These are phyloP conservation scores for Paedocypris micromegethes DNA, from an alignment of 2,797 vertebrate species.

Conservation along the genomic window DNA sequence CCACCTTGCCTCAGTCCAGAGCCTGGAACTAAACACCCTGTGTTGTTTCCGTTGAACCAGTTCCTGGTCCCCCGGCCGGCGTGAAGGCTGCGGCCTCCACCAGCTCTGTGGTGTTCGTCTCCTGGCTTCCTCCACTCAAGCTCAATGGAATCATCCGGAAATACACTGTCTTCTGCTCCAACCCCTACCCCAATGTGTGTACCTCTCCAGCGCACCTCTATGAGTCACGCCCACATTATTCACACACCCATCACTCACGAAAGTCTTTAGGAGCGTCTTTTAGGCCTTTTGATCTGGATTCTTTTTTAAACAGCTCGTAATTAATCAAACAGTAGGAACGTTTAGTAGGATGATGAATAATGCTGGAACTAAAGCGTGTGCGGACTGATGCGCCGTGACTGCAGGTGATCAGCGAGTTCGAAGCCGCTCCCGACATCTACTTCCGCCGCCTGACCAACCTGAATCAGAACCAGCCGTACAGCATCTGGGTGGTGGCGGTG, in stretches of 20 bases:
- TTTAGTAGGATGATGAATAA: neutral
- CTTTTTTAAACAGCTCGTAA: too few relatives aligned
- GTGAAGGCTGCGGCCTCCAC: conserved; percentile 94
- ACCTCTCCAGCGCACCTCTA: neutral
- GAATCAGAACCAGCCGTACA: conserved; percentile 90
- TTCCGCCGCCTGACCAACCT: conserved; percentile 93
- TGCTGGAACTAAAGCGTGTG: neutral
- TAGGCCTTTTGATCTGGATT: too few relatives aligned
- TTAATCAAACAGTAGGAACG: neutral
- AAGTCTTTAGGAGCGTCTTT: too few relatives aligned
- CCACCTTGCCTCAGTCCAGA: too few relatives aligned
- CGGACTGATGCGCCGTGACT: neutral
- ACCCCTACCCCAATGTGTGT: conserved; percentile 89
- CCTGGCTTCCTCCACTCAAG: conserved; percentile 95
- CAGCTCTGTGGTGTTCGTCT: conserved; percentile 88
- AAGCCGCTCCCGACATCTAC: conserved; percentile 89
- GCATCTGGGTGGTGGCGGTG: conserved; percentile 95
- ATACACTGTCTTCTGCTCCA: conserved; percentile 97
- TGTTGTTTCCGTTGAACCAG: conserved; percentile 54
- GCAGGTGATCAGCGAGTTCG: conserved; percentile 98
- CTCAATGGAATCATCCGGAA: conserved; percentile 95
- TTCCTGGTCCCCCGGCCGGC: conserved; percentile 92
- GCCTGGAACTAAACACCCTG: too few relatives aligned
- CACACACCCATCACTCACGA: too few relatives aligned
- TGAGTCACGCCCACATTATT: too few relatives aligned